Evolutionary conservation across 2,113 vertebrate species (phyloP).

Genomic region (Corynorhinus townsendii): DNA sequence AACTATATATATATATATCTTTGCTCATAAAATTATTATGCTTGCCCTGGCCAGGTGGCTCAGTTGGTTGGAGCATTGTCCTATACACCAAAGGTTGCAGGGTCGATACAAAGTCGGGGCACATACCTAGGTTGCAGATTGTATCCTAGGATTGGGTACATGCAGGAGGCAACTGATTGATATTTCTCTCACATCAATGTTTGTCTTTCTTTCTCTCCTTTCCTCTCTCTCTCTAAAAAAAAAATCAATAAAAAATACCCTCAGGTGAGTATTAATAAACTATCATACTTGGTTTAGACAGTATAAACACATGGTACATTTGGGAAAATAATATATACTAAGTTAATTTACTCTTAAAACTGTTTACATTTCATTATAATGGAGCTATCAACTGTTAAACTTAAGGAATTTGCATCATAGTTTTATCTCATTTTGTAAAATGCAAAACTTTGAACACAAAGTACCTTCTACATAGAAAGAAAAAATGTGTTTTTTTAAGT

Average conservation of each 20-base stretch:
- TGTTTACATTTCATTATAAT: slow-evolving; percentile 12
- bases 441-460: background rate
- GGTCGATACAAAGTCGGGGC: background rate
- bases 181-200: background rate
- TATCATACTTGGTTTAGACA: background rate
- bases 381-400: background rate
- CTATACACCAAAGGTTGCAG: background rate
- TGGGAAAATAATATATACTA: background rate
- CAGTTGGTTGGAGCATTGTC: background rate
- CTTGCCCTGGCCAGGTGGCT: background rate
- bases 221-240: background rate
- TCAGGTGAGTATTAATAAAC: background rate
- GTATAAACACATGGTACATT: background rate
- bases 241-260: background rate
- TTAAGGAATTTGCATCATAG: background rate
- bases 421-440: slow-evolving; percentile 11
- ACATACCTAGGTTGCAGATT: background rate
- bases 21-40: background rate
- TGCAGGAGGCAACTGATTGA: background rate
- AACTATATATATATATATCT: background rate
- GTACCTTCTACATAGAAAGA: background rate
- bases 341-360: background rate
- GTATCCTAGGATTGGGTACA: background rate
- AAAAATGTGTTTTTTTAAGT: background rate
- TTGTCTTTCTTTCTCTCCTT: background rate